These are phyloP conservation scores for Erpobdella octoculata DNA, from an alignment of 2,888 invertebrate genomes.

Conservation along the genomic window DNA sequence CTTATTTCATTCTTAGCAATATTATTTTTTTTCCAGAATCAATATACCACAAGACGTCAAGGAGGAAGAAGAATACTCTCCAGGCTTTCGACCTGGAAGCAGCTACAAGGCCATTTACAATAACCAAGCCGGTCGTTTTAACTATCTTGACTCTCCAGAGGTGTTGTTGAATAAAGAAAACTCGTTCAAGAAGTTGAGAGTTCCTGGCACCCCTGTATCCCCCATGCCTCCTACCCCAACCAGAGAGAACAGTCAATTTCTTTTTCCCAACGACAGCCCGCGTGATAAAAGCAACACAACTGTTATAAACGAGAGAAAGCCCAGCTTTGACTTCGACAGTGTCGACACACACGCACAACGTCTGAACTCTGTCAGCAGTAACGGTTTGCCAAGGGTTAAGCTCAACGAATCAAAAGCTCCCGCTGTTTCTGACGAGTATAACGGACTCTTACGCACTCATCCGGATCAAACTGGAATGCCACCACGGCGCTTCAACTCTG, in stretches of 20 bases:
- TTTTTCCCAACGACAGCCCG: constrained; percentile 4
- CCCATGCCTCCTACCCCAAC: background rate
- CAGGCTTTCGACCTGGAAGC: background rate
- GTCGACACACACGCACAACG: no score
- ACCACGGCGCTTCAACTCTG: background rate
- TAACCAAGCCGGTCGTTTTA: background rate
- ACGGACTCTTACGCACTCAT: no score
- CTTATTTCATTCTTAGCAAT: no score
- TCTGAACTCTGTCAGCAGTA: no score
- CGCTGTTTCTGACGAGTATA: no score
- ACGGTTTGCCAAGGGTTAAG: no score
- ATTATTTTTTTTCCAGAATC: no score
- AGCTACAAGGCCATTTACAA: background rate
- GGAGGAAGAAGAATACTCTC: no score
- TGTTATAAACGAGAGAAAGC: background rate
- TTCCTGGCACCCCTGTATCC: background rate
- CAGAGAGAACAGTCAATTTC: background rate
- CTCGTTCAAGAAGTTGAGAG: background rate
- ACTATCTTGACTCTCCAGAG: background rate
- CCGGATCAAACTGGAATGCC: background rate
- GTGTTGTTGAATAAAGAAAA: background rate
- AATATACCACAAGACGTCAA: no score
- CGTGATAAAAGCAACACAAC: no score
- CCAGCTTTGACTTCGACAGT: background rate
- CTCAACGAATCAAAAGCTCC: background rate